Conservation (phyloP, 2,797 vertebrate species). For the Lithobates pipiens region DNA sequence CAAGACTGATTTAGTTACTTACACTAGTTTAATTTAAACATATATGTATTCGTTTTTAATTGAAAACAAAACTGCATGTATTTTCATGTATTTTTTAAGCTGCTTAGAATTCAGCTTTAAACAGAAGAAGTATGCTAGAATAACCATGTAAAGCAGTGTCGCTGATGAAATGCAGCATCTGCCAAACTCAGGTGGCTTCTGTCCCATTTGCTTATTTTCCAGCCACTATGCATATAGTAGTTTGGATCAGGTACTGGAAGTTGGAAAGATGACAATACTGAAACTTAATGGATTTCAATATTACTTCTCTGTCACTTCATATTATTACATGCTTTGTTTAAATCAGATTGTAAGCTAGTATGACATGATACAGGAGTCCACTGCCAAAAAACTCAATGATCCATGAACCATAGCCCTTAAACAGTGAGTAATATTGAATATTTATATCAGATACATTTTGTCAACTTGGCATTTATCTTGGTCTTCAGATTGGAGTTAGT, state of each 20-base stretch:
- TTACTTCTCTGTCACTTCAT: conserved; percentile 51
- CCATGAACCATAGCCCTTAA: conserved; percentile 31
- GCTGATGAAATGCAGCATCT: conserved; percentile 32
- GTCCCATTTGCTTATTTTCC: conserved; percentile 43
- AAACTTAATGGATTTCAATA: conserved; percentile 53
- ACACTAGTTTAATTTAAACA: no score
- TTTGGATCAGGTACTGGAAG: conserved; percentile 40
- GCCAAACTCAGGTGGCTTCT: conserved; percentile 50
- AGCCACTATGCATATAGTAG: conserved; percentile 32
- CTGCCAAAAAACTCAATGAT: conserved; percentile 41
- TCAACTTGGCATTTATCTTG: conserved; percentile 25
- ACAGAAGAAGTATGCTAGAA: neutral
- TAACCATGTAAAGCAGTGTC: conserved; percentile 30
- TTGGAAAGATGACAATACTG: conserved; percentile 57
- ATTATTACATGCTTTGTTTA: conserved; percentile 55
- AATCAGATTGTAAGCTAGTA: conserved; percentile 43
- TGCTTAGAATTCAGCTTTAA: neutral
- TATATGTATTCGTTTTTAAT: no score
- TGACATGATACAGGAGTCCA: conserved; percentile 43
- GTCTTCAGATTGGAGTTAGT: neutral
- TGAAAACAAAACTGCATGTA: no score
- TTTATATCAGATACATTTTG: conserved; percentile 38
- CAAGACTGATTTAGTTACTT: no score
- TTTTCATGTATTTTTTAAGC: no score
- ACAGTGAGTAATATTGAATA: conserved; percentile 29